phyloP scores from a whole-genome alignment of 1,140 invertebrate genomes.

The Drosophila yakuba region DNA sequence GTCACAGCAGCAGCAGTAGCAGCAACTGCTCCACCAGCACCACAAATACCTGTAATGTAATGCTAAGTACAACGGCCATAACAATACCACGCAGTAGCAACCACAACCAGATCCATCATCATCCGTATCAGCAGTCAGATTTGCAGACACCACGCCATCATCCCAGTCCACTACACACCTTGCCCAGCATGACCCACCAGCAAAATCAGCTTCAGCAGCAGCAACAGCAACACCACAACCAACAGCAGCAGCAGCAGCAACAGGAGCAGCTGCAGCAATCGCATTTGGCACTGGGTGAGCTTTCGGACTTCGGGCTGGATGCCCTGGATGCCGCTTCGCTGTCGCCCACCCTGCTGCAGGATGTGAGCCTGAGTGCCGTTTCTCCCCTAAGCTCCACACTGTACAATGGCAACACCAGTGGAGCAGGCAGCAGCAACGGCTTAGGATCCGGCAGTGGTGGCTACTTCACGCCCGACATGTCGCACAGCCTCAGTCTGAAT shows the following conservation, averaged over 20 bases:
- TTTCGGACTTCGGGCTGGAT: conserved; percentile 78
- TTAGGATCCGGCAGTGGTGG: conserved; percentile 9
- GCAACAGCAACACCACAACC: conserved; percentile 48
- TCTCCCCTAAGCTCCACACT: conserved; percentile 54
- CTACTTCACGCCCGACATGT: conserved; percentile 58
- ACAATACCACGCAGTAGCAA: conserved; percentile 82
- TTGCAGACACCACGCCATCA: conserved; percentile 55
- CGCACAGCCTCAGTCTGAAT: conserved; percentile 56
- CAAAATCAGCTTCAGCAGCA: conserved; percentile 60
- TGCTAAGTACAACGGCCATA: conserved; percentile 81
- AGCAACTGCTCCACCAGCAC: conserved; percentile 49
- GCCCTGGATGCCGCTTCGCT: conserved; percentile 75
- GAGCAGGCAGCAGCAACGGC: conserved; percentile 21
- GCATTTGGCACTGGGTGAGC: conserved; percentile 59
- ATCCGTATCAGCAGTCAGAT: conserved; percentile 64
- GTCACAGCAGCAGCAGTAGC: conserved; percentile 27
- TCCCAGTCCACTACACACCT: conserved; percentile 64
- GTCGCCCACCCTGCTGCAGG: conserved; percentile 79
- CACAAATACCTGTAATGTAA: conserved; percentile 73
- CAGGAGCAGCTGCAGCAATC: conserved; percentile 47
- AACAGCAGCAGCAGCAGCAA: conserved; percentile 54
- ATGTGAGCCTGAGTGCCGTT: conserved; percentile 72
- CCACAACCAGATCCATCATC: conserved; percentile 76
- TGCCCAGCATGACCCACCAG: conserved; percentile 67
- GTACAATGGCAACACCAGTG: conserved; percentile 60